Evolutionary conservation across 2,888 invertebrate species (phyloP).

Genomic region (Sisyra nigra): DNA sequence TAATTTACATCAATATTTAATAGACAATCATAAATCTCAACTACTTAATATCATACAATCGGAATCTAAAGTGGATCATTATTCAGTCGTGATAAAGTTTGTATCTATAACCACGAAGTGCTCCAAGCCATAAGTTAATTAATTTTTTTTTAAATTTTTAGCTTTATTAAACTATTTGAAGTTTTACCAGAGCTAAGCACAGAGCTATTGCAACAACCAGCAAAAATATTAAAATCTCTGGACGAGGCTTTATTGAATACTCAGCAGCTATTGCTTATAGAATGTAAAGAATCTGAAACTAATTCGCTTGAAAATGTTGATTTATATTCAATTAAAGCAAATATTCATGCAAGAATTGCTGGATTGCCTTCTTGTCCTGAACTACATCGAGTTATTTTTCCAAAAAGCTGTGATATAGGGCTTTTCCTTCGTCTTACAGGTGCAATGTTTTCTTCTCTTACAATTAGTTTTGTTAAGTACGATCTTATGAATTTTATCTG

Average conservation of each 20-base stretch:
- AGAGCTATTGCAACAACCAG: slow-evolving; percentile 46
- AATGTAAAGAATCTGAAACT: slow-evolving; percentile 14
- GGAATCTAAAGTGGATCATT: too few relatives aligned
- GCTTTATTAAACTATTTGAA: slow-evolving; percentile 55
- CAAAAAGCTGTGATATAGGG: slow-evolving; percentile 52
- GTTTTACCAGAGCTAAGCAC: slow-evolving; percentile 48
- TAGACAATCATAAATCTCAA: too few relatives aligned
- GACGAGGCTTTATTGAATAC: slow-evolving; percentile 42
- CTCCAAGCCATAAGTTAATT: too few relatives aligned
- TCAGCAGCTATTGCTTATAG: slow-evolving; percentile 42
- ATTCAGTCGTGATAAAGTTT: too few relatives aligned
- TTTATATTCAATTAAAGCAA: slow-evolving; percentile 33
- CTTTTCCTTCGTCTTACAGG: slow-evolving; percentile 60
- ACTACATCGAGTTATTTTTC: slow-evolving; percentile 45
- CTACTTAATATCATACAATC: too few relatives aligned
- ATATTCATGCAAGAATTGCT: slow-evolving; percentile 49
- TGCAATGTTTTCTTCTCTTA: slow-evolving; percentile 20
- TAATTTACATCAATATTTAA: too few relatives aligned
- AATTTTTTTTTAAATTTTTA: too few relatives aligned
- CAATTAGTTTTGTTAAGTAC: background rate
- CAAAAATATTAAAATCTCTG: slow-evolving; percentile 42
- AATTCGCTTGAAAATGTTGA: slow-evolving; percentile 17
- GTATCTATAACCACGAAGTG: too few relatives aligned
- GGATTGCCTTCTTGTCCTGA: slow-evolving; percentile 54
- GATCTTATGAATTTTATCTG: background rate